Conservation (phyloP, 2,113 vertebrate species). For the Clarias magur region DNA sequence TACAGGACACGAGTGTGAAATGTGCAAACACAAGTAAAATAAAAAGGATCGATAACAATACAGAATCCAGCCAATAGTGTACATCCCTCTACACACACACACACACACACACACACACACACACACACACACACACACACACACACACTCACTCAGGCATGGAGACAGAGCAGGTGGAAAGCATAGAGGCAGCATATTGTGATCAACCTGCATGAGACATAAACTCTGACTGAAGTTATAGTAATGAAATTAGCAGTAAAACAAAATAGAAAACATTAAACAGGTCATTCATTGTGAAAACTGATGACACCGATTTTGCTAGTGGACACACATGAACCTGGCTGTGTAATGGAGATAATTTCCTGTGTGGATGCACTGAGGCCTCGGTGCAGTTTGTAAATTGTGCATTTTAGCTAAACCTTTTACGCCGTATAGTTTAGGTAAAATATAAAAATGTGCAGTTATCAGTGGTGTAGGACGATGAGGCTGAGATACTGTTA, state of each 20-base stretch:
- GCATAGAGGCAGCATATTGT: neutral
- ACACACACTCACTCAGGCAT: neutral
- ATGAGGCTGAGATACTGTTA: neutral
- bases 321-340: neutral
- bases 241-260: neutral
- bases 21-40: neutral
- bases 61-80: neutral
- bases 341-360: neutral
- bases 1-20: neutral
- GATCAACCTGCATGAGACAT: neutral
- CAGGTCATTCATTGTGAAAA: conserved; percentile 14
- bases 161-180: neutral
- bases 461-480: neutral
- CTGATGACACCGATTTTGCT: neutral
- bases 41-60: neutral
- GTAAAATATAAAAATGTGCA: neutral
- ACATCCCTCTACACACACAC: neutral
- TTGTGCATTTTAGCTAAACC: neutral
- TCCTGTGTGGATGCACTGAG: neutral
- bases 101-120: neutral
- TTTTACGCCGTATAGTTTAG: neutral
- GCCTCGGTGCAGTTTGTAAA: neutral
- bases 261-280: neutral
- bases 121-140: neutral
- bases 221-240: neutral